Conservation (phyloP, 2,888 invertebrate species). For the Trisateles emortualis region DNA sequence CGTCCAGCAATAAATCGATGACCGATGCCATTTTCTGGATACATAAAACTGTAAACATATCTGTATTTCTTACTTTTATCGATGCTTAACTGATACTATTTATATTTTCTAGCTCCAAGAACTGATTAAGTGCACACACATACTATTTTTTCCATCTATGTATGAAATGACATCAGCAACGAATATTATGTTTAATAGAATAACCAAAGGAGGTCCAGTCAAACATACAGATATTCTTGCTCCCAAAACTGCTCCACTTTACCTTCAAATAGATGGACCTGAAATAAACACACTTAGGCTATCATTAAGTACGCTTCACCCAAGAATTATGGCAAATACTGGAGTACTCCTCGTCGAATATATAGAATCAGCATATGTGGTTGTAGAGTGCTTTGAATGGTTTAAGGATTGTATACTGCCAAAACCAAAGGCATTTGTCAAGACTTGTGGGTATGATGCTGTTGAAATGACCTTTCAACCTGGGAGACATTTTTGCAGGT, state of each 20-base stretch:
- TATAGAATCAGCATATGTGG: constrained; percentile 69
- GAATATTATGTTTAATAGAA: constrained; percentile 57
- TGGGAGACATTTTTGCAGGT: constrained; percentile 80
- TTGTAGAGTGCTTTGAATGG: constrained; percentile 76
- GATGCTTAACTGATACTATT: not conserved
- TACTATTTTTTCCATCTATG: constrained; percentile 70
- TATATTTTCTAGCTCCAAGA: constrained; percentile 56
- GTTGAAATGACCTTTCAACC: constrained; percentile 65
- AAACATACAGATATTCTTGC: constrained; percentile 62
- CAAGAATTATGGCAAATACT: constrained; percentile 67
- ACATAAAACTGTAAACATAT: too few species aligned
- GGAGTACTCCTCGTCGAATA: constrained; percentile 60
- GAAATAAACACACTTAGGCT: constrained; percentile 62
- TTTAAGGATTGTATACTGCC: constrained; percentile 65
- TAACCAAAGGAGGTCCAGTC: constrained; percentile 53
- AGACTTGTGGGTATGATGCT: constrained; percentile 65
- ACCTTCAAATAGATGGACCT: constrained; percentile 75
- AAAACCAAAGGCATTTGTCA: constrained; percentile 59
- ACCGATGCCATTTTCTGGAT: too few species aligned
- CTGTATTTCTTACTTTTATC: too few species aligned
- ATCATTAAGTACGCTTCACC: constrained; percentile 66
- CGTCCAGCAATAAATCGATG: too few species aligned
- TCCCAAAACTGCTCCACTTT: constrained; percentile 69
- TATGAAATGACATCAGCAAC: constrained; percentile 66
- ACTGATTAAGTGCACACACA: constrained; percentile 44